These are phyloP conservation scores for Tachysurus vachellii DNA, from an alignment of 2,113 vertebrate species.

Conservation along the genomic window DNA sequence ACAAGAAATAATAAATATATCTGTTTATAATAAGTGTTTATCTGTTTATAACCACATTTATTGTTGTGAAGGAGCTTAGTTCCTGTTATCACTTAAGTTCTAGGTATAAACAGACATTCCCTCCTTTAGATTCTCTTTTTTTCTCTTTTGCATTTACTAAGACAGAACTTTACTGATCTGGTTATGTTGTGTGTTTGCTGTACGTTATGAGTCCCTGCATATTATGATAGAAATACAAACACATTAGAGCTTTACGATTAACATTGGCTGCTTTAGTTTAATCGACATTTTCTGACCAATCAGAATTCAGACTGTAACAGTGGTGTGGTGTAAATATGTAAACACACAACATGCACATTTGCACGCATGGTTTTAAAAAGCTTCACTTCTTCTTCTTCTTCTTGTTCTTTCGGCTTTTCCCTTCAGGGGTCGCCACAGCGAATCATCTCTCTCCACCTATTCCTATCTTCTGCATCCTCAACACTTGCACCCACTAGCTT, in stretches of 20 bases:
- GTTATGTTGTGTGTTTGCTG: background rate
- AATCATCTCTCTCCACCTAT: too few relatives aligned
- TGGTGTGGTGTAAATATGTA: background rate
- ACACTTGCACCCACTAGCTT: too few relatives aligned
- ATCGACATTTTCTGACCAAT: background rate
- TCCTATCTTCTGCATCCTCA: too few relatives aligned
- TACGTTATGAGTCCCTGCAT: background rate
- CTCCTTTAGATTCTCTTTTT: background rate
- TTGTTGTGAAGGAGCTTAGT: background rate
- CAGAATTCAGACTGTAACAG: background rate
- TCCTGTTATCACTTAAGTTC: background rate
- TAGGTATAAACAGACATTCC: background rate
- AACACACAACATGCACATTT: background rate
- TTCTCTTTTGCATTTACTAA: too few relatives aligned
- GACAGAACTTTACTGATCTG: background rate
- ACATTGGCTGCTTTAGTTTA: background rate
- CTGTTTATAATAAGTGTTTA: background rate
- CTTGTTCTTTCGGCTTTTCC: too few relatives aligned
- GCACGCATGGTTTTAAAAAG: background rate
- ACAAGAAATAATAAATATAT: background rate
- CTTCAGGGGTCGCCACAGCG: too few relatives aligned
- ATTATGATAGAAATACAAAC: background rate
- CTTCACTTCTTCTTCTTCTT: too few relatives aligned
- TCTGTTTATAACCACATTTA: background rate
- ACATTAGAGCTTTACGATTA: background rate